phyloP scores from a whole-genome alignment of 1,140 invertebrate genomes.

The Prorops nasuta region DNA sequence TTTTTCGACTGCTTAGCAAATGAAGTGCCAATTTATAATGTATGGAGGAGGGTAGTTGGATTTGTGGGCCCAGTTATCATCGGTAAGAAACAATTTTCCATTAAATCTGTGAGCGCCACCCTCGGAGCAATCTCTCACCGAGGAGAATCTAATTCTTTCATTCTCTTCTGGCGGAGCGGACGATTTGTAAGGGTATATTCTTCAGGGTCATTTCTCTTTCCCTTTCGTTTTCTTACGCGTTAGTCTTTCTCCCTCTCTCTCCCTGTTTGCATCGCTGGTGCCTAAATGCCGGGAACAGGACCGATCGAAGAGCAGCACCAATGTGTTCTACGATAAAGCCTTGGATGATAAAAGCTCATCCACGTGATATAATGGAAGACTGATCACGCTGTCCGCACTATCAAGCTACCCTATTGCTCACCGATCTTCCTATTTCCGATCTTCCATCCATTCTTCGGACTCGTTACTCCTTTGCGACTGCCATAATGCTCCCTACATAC shows the following conservation, averaged over 20 bases:
- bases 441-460: slow-evolving; percentile 10
- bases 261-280: too few species aligned
- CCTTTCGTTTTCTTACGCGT: neutral
- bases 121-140: too few species aligned
- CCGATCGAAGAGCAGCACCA: slow-evolving; percentile 17
- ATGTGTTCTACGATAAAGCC: slow-evolving; percentile 3
- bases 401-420: slow-evolving; percentile 20
- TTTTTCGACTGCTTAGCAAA: too few species aligned
- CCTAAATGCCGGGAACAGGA: slow-evolving; percentile 14
- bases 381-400: slow-evolving; percentile 19
- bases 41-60: too few species aligned
- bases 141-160: neutral
- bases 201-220: slow-evolving; percentile 13
- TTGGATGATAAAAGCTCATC: slow-evolving; percentile 22
- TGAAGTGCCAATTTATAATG: too few species aligned
- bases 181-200: slow-evolving; percentile 16
- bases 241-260: too few species aligned
- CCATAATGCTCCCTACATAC: too few species aligned
- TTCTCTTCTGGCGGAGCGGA: neutral
- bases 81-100: too few species aligned
- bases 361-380: slow-evolving; percentile 26
- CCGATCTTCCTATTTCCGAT: slow-evolving; percentile 14
- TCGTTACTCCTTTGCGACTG: slow-evolving; percentile 11
- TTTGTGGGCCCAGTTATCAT: too few species aligned
- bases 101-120: too few species aligned